Conservation (phyloP, 1,140 invertebrate species). For the Lepidurus apus region DNA sequence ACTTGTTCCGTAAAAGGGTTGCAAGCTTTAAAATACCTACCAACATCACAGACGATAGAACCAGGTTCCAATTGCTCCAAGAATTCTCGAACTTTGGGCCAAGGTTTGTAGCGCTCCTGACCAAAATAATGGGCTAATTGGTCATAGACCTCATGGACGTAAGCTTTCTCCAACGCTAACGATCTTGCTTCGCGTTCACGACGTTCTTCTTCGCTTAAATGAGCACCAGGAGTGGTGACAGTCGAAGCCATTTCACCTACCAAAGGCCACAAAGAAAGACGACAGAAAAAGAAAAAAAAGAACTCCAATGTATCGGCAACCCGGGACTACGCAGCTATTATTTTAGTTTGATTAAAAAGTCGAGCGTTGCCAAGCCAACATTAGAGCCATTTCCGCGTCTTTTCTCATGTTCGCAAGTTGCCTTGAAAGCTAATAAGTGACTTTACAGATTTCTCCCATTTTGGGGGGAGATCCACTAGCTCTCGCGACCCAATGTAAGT, state of each 20-base stretch:
- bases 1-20: neutral
- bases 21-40: conserved; percentile 50
- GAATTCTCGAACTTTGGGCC: conserved; percentile 81
- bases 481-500: too few relatives aligned
- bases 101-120: conserved; percentile 56
- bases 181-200: conserved; percentile 63
- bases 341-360: neutral
- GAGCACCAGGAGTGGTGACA: conserved; percentile 22
- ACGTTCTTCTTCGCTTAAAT: conserved; percentile 28
- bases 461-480: too few relatives aligned
- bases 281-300: conserved; percentile 20
- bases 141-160: conserved; percentile 92
- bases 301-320: neutral
- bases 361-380: conserved; percentile 2
- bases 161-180: conserved; percentile 83
- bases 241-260: conserved; percentile 18
- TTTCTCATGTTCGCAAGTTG: neutral
- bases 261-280: neutral
- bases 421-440: neutral
- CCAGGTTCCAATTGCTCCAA: conserved; percentile 80
- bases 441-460: neutral
- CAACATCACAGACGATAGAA: conserved; percentile 86
- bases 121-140: conserved; percentile 55
- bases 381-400: neutral
- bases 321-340: neutral